Conservation (phyloP, 2,113 vertebrate genomes). For the Romanogobio albipinnatus region DNA sequence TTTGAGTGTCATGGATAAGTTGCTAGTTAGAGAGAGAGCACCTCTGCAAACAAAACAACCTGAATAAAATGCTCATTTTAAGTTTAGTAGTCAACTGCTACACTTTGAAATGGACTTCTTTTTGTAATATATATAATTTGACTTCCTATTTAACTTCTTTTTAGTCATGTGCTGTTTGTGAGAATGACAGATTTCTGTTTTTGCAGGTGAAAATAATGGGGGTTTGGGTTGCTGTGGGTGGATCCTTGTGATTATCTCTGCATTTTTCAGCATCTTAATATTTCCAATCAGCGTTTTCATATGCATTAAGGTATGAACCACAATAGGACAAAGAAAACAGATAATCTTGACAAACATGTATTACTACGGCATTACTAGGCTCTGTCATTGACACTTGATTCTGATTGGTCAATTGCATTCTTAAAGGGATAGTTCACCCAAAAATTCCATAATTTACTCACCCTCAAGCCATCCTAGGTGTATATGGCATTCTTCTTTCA, state of each 20-base stretch:
- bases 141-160: neutral
- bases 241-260: slow-evolving; percentile 79
- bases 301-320: slow-evolving; percentile 82
- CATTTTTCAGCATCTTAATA: slow-evolving; percentile 73
- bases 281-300: slow-evolving; percentile 87
- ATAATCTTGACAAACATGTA: neutral
- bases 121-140: neutral
- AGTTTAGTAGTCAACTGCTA: neutral
- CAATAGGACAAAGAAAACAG: neutral
- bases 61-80: neutral
- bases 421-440: no score
- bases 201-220: slow-evolving; percentile 71
- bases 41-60: neutral
- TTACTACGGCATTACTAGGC: neutral
- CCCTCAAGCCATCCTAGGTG: no score
- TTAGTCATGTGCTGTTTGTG: slow-evolving; percentile 3
- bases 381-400: neutral
- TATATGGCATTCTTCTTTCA: no score
- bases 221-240: slow-evolving; percentile 80
- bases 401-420: no score
- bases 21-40: neutral
- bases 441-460: no score
- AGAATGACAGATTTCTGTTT: neutral
- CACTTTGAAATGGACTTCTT: neutral
- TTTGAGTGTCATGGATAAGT: neutral